Evolutionary conservation across 2,797 vertebrate species (phyloP), one percentile per base, ranked within the genome.

Genomic region (Mareca penelope): DNA sequence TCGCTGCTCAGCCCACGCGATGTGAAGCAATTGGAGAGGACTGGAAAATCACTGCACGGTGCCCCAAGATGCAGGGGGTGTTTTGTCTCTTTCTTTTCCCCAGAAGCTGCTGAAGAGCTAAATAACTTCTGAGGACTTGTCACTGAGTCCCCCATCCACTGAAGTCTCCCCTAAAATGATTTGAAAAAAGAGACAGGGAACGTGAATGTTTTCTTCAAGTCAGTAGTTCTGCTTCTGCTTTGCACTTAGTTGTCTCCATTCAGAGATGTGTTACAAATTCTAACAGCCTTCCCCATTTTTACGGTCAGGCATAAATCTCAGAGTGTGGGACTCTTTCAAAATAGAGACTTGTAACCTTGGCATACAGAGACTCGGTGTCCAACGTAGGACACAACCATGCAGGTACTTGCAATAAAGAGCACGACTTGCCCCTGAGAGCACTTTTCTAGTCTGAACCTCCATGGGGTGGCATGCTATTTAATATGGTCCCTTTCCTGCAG

Each of bases 21-120:
- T 77, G 44, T 95, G 95, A 87, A 89, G 95, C 83, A 92, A 86
- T 71, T 93, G 85, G 53, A 80, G 76, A 94, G 75, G 73, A 86
- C 83, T 95, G 83, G 88, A 96, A 95, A 95, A 94, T 89, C 87
- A 95, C 85, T 81, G 71, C 57, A 67, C 0, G 1, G 61, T 85
- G 80, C 44, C 64, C 68, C 65, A 57, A 85, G 71, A 82, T 19
- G 35, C 89, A 88, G 23, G 22, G 17, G 10, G 7, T 60, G 26
- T 44, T 88, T 72, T 70, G 12, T 48, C 80, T 85, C 46, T 79
- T 89, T 81, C 31, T 55, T 92, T 94, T 78, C 37, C 37, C 42
- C 29, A 23, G 57, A 18, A 86, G 24, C 59, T 85, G 17, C 72
- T 68, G 76, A 57, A 85, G 60, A 75, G 12, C 42, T 77, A 4